phyloP scores from a whole-genome alignment of 2,888 invertebrate genomes.

The Acanthosepion esculentum region DNA sequence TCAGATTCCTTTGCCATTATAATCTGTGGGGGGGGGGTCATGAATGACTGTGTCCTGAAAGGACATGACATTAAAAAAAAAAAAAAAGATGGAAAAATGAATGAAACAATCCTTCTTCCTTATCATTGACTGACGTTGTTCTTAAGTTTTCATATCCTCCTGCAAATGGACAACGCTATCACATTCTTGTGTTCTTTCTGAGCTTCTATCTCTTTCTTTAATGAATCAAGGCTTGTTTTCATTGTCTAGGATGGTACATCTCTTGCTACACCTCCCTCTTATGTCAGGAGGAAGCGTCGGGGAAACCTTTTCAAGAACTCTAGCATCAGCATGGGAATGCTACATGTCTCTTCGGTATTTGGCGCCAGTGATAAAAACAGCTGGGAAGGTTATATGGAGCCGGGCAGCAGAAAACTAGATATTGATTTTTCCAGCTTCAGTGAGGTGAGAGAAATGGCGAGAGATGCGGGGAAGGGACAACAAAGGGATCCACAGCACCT shows the following conservation, averaged over 20 bases:
- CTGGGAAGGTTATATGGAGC: not conserved
- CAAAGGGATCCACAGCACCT: not conserved
- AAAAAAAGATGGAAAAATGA: too few species aligned
- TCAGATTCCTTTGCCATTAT: too few species aligned
- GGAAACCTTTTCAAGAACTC: constrained; percentile 24
- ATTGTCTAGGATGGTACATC: constrained; percentile 33
- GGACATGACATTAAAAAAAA: too few species aligned
- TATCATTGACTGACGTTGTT: too few species aligned
- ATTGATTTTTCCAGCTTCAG: not conserved
- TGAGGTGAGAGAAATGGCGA: not conserved
- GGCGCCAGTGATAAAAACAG: not conserved
- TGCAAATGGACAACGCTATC: too few species aligned
- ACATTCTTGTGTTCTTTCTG: too few species aligned
- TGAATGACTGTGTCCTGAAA: too few species aligned
- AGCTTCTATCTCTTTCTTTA: not conserved
- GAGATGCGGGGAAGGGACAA: not conserved
- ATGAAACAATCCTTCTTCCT: too few species aligned
- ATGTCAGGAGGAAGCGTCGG: not conserved
- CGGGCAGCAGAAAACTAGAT: not conserved
- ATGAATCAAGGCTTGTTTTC: not conserved
- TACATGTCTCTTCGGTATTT: not conserved
- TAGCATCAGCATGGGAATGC: not conserved
- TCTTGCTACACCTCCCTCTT: not conserved
- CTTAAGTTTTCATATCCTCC: too few species aligned
- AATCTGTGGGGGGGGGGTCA: too few species aligned